Conservation (phyloP, 2,888 invertebrate genomes). For the Mythimna albipuncta region DNA sequence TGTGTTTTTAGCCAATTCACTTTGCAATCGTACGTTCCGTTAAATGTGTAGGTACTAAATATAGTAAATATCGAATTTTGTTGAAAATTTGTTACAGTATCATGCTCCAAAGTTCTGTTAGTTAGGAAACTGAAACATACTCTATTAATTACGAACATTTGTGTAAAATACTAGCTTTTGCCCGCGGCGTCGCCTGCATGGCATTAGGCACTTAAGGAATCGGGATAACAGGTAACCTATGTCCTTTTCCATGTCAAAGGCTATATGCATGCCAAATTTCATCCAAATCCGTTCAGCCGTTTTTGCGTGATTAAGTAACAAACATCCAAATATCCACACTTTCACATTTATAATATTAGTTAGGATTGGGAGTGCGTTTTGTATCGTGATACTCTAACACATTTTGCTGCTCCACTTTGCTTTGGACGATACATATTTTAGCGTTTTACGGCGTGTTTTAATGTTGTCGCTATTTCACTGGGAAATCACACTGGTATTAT, state of each 20-base stretch:
- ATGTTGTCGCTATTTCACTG: not conserved
- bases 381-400: not conserved
- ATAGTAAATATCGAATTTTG: constrained; percentile 50
- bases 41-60: constrained; percentile 37
- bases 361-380: constrained; percentile 10
- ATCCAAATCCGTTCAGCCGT: no score
- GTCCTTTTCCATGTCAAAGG: no score
- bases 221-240: no score
- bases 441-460: not conserved
- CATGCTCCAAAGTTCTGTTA: constrained; percentile 28
- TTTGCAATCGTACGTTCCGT: constrained; percentile 55
- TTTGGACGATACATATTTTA: not conserved
- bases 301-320: no score
- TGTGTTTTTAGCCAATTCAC: constrained; percentile 60
- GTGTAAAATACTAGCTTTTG: constrained; percentile 27
- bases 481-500: not conserved
- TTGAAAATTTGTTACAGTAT: constrained; percentile 35
- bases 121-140: constrained; percentile 21
- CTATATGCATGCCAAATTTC: no score
- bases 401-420: not conserved
- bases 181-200: no score
- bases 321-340: no score
- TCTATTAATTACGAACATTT: constrained; percentile 32
- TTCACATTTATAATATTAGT: no score
- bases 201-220: no score